Evolutionary conservation across 2,888 invertebrate genomes (phyloP).

Genomic region (Dasysyrphus tricinctus): DNA sequence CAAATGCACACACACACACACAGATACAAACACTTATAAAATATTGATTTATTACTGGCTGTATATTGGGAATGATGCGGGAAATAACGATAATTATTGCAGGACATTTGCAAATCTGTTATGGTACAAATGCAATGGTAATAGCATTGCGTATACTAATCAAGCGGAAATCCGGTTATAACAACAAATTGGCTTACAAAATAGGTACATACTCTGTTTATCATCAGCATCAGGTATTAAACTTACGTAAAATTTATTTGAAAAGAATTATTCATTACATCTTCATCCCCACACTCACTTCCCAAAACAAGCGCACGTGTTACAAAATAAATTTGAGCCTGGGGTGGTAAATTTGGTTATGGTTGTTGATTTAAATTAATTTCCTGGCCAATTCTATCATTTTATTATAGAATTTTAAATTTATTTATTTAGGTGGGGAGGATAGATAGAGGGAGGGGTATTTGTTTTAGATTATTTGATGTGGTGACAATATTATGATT

Average conservation of each 20-base stretch:
- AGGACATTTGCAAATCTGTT: slow-evolving; percentile 16
- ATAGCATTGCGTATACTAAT: slow-evolving; percentile 21
- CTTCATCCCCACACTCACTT: too few relatives aligned
- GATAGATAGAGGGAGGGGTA: neutral
- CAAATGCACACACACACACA: neutral
- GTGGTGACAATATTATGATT: neutral
- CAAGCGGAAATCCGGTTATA: slow-evolving; percentile 28
- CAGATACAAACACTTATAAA: neutral
- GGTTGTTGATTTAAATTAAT: slow-evolving; percentile 26
- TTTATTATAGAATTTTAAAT: slow-evolving; percentile 18
- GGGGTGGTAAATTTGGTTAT: slow-evolving; percentile 1
- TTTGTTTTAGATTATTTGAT: neutral
- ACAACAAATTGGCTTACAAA: slow-evolving; percentile 31
- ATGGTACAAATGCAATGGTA: neutral
- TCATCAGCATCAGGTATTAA: neutral
- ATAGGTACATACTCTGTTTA: slow-evolving; percentile 15
- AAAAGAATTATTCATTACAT: neutral
- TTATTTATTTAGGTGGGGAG: neutral
- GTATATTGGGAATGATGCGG: slow-evolving; percentile 16
- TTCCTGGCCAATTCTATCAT: neutral
- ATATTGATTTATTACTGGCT: slow-evolving; percentile 37
- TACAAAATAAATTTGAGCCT: neutral
- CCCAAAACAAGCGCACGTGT: neutral
- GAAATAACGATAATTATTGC: slow-evolving; percentile 31
- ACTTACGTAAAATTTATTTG: slow-evolving; percentile 1